Conservation (phyloP, 2,888 invertebrate genomes). For the Poecilus cupreus region DNA sequence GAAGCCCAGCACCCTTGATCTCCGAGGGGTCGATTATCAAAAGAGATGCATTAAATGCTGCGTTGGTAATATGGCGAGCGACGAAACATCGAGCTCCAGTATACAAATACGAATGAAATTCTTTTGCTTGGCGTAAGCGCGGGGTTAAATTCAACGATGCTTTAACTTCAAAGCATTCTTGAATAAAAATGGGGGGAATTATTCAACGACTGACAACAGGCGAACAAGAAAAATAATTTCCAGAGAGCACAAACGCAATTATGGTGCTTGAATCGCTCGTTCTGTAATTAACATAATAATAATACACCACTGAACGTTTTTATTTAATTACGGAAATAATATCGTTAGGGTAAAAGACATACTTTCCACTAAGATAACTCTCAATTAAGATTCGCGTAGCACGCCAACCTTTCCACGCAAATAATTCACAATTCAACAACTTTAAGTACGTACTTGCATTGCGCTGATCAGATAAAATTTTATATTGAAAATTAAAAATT, state of each 20-base stretch:
- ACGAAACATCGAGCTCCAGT: slow-evolving; percentile 12
- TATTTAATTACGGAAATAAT: slow-evolving; percentile 19
- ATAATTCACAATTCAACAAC: too few relatives aligned
- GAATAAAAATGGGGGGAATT: slow-evolving; percentile 39
- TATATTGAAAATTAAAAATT: too few relatives aligned
- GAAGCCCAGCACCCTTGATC: slow-evolving; percentile 1
- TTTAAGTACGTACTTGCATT: too few relatives aligned
- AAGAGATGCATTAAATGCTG: slow-evolving; percentile 45
- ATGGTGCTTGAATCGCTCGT: not conserved
- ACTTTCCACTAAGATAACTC: not conserved
- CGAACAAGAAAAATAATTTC: slow-evolving; percentile 31
- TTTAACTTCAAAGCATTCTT: slow-evolving; percentile 41
- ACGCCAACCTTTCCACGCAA: too few relatives aligned
- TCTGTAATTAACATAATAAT: slow-evolving; percentile 31
- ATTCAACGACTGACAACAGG: slow-evolving; percentile 3
- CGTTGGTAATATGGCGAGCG: not conserved
- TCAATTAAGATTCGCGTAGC: not conserved
- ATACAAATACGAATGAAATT: slow-evolving; percentile 49
- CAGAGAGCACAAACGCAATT: slow-evolving; percentile 9
- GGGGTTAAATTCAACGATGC: slow-evolving; percentile 21
- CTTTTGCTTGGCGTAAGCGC: slow-evolving; percentile 9
- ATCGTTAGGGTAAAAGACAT: not conserved
- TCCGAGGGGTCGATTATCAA: slow-evolving; percentile 51
- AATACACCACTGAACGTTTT: not conserved
- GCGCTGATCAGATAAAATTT: too few relatives aligned